These are phyloP conservation scores for Spheniscus humboldti DNA, from an alignment of 2,797 vertebrate species.

Conservation along the genomic window DNA sequence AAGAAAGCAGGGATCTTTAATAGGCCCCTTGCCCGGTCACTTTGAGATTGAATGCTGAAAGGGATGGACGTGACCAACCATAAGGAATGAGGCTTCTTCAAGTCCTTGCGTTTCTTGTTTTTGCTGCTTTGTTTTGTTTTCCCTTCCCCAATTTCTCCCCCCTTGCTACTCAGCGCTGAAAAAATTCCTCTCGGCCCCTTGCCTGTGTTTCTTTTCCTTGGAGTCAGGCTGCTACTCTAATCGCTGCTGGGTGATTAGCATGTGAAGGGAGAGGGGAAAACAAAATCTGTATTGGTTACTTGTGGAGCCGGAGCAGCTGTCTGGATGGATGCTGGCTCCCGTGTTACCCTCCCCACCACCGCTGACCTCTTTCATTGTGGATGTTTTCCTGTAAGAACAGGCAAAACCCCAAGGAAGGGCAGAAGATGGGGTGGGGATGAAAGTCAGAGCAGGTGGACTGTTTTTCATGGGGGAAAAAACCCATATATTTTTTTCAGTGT, in stretches of 20 bases:
- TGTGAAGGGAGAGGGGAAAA: conserved; percentile 15
- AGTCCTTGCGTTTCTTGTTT: background rate
- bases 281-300: conserved; percentile 41
- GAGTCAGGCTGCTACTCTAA: conserved; percentile 13
- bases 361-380: background rate
- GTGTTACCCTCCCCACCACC: background rate
- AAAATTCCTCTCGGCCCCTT: background rate
- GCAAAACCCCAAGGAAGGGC: background rate
- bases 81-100: conserved; percentile 26
- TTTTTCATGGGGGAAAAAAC: background rate
- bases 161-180: background rate
- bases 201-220: background rate
- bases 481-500: background rate
- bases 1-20: background rate
- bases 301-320: conserved; percentile 27
- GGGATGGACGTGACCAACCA: background rate
- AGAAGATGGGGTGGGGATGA: background rate
- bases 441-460: background rate
- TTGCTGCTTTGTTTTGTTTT: background rate
- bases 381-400: background rate
- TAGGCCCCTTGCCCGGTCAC: background rate
- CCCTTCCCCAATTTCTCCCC: background rate
- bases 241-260: conserved; percentile 39
- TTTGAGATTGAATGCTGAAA: conserved; percentile 7
- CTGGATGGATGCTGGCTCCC: background rate